Percentiles rank a stretch among this genome's conserved stretches.
Evolutionary conservation across 2,113 vertebrate species (phyloP).

Genomic region (Trematomus loennbergii): DNA sequence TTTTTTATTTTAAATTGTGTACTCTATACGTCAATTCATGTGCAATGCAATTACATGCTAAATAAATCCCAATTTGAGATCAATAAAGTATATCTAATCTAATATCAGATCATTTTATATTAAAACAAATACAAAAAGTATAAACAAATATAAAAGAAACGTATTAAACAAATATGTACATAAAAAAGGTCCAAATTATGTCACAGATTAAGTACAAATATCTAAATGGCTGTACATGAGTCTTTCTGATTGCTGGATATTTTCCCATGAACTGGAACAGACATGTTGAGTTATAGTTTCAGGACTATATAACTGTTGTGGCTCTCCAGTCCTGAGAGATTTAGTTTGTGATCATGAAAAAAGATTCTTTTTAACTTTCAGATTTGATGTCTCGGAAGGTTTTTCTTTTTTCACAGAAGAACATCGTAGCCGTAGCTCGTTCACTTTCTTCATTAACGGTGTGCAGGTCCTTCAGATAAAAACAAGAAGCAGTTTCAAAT

Average conservation of each 20-base stretch:
- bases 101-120: too few species aligned
- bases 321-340: too few species aligned
- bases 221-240: too few species aligned
- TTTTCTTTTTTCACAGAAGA: not conserved
- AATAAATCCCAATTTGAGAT: too few species aligned
- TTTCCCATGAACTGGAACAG: not conserved
- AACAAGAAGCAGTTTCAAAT: not conserved
- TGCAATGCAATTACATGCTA: too few species aligned
- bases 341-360: not conserved
- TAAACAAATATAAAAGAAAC: too few species aligned
- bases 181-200: not conserved
- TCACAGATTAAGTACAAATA: not conserved
- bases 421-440: not conserved
- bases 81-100: too few species aligned
- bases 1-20: too few species aligned
- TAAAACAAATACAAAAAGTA: too few species aligned
- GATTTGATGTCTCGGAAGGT: fast-evolving
- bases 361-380: not conserved
- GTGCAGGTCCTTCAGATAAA: not conserved
- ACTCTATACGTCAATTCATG: too few species aligned
- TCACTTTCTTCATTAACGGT: fast-evolving
- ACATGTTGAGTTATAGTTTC: not conserved
- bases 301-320: not conserved
- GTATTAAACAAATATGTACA: too few species aligned
- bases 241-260: too few species aligned